Base-by-base conservation (phyloP, 2,113 vertebrate genomes). In the Paramisgurnus dabryanus region DNA sequence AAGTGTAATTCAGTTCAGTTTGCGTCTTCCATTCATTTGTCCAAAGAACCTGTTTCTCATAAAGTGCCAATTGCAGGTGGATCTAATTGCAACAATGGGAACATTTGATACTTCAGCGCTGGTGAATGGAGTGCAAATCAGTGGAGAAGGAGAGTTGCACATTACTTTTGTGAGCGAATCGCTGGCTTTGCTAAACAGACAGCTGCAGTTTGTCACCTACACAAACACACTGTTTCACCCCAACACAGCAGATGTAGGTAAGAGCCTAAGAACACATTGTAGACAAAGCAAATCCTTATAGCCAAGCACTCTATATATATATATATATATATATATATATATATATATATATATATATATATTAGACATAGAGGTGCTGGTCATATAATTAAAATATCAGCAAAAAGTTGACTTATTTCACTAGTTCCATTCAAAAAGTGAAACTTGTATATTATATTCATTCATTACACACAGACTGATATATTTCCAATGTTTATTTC, bases 161-260 rank as follows among this genome's bases (percentile, higher is more conserved):
- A 90, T 96, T 49, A 88, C 27, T 0, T 74, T 98, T 47, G 84
- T 88, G 0, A 94, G 95, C 84, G 39, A 78, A 41, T 82, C 34
- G 7, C 88, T 95, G 18, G 82, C 94, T 18, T 83, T 90, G 71
- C 91, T 98, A 58, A 98, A 98, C 86, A 88, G 92, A 45, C 96
- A 97, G 81, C 90, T 98, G n/a, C 94, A 96, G 78, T 94, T 97
- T 4, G 83, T 98, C 84, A 95, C 92, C 60, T 98, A 97, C 3
- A 96, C 93, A 81, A 98, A 94, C 88, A 93, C 88, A 0, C 85
- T 91, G 53, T 96, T 95, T 88, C 94, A 96, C 81, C 93, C 94
- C 17, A 94, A 92, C 84, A 95, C 95, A 0, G 94, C 94, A 12
- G 96, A 98, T 78, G 94, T 91, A 88, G 93, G 96, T 98, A 81